Evolutionary conservation across 2,888 invertebrate species (phyloP).

Genomic region (Myopa tessellatipennis): DNA sequence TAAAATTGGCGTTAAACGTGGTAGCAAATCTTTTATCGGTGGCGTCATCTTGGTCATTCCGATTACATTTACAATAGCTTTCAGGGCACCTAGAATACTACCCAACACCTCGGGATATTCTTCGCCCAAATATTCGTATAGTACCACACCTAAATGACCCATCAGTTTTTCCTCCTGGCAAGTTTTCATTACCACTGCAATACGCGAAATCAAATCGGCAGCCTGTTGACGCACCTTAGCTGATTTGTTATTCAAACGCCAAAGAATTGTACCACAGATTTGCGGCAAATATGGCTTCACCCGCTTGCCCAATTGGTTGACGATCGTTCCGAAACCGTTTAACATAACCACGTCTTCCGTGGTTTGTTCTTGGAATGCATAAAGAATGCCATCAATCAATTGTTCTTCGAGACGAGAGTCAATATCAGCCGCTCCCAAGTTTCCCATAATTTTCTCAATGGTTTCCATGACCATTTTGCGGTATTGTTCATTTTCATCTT

Average conservation of each 20-base stretch:
- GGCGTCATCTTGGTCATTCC: slow-evolving; percentile 99
- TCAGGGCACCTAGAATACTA: slow-evolving; percentile 97
- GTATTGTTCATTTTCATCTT: slow-evolving; percentile 99
- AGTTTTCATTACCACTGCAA: slow-evolving; percentile 99
- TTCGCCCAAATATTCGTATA: slow-evolving; percentile 99
- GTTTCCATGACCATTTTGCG: slow-evolving; percentile 99
- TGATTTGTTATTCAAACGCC: slow-evolving; percentile 99
- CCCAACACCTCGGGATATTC: slow-evolving; percentile 99
- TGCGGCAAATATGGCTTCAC: slow-evolving; percentile 99
- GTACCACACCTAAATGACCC: slow-evolving; percentile 98
- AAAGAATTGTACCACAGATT: slow-evolving; percentile 99
- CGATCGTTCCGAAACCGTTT: slow-evolving; percentile 99
- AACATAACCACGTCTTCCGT: slow-evolving; percentile 99
- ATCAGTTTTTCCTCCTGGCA: slow-evolving; percentile 99
- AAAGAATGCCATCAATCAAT: slow-evolving; percentile 98
- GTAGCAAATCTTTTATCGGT: slow-evolving; percentile 97
- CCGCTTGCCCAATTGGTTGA: slow-evolving; percentile 95
- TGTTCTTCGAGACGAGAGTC: slow-evolving; percentile 98
- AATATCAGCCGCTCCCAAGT: slow-evolving; percentile 97
- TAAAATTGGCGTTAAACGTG: slow-evolving; percentile 95
- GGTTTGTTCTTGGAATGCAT: slow-evolving; percentile 99
- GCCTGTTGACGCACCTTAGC: slow-evolving; percentile 99
- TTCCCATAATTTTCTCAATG: slow-evolving; percentile 98
- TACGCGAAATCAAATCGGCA: slow-evolving; percentile 97
- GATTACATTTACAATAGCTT: slow-evolving; percentile 99